Base-by-base conservation (phyloP, 2,113 vertebrate genomes). In the Ranitomeya imitator region DNA sequence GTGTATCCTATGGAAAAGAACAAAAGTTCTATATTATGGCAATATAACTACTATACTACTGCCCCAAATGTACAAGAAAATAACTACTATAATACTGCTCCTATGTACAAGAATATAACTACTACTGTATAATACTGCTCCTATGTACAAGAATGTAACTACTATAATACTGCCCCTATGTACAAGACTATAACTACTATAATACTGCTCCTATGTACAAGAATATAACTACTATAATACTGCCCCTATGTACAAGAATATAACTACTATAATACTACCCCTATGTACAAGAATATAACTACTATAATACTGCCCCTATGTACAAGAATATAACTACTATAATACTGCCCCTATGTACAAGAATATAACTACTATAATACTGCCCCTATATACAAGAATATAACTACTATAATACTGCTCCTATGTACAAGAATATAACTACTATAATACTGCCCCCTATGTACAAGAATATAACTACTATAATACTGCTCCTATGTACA, bases 121-220 rank as follows among this genome's bases (percentile, higher is more conserved):
- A 31, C 26, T 71, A n/a, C n/a, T n/a, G n/a, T n/a, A 71, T 71
- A 71, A 71, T 71, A 71, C 69, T 71, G 14, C 69, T 8, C 23
- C 69, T 71, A 71, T 71, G 12, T 71, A 71, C 69, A 71, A 71
- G 67, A 71, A 71, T 71, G 31, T 65, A 65, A 65, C 18, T 65
- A 65, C 61, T 65, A 65, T 67, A 67, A 67, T 67, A 67, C 65
- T 23, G 65, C 65, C n/a, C 65, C 65, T 67, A 23, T 67, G 0
- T 67, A 67, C 65, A 23, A 67, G 65, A 67, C 8, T 67, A 67
- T 67, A 67, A 67, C 21, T 67, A 67, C 65, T 67, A 67, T 45
- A 45, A 45, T 31, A 31, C 26, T 31, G 26, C 26, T 2, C 26
- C 26, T 31, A 31, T 31, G 26, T 31, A 31, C 26, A 31, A 31